These are phyloP conservation scores for Bombus haemorrhoidalis DNA, from an alignment of 1,140 invertebrate species.

Conservation along the genomic window DNA sequence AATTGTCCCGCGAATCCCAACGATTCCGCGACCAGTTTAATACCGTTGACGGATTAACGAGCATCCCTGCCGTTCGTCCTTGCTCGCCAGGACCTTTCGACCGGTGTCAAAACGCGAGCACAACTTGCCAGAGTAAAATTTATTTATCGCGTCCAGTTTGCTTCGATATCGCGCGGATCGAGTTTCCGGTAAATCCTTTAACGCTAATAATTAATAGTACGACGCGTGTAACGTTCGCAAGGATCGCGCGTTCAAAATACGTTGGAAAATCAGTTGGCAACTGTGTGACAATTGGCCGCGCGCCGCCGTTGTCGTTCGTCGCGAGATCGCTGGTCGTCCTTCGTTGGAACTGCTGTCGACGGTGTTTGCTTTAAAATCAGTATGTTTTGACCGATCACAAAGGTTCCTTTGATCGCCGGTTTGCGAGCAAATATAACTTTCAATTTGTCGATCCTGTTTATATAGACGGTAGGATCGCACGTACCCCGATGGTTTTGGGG, in stretches of 20 bases:
- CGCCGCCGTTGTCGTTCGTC: no score
- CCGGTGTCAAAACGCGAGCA: background rate
- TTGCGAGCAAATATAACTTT: background rate
- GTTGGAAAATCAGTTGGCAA: background rate
- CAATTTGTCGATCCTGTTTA: background rate
- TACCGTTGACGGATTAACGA: background rate
- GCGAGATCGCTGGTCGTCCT: no score
- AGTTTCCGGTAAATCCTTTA: background rate
- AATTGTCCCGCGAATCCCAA: background rate
- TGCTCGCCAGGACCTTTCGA: background rate
- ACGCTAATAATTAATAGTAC: background rate
- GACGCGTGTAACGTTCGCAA: background rate
- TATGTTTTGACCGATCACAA: background rate
- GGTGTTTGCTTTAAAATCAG: no score
- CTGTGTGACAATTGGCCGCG: background rate
- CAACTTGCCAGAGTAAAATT: background rate
- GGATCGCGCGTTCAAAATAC: background rate
- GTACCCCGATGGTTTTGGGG: no score
- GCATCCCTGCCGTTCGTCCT: no score
- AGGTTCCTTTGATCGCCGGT: background rate
- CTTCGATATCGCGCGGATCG: no score
- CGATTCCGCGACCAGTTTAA: background rate
- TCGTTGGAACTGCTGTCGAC: no score
- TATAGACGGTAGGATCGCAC: no score
- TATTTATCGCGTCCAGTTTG: background rate